phyloP scores from a whole-genome alignment of 2,113 vertebrate genomes.

The Oncorhynchus kisutch region DNA sequence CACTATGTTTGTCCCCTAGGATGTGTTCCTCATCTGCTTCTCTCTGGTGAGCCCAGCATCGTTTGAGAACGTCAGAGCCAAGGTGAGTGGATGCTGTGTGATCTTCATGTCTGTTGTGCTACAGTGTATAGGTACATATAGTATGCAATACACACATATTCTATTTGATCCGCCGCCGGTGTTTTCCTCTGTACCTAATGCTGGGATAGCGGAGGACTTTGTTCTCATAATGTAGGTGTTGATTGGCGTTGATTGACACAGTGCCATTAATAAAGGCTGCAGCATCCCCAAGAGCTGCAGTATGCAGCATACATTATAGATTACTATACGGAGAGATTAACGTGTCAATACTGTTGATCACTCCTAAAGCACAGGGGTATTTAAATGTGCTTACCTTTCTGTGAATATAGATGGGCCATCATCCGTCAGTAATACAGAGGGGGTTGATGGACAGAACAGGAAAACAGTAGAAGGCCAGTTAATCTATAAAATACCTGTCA shows the following conservation, averaged over 20 bases:
- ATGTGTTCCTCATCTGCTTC: constrained; percentile 91
- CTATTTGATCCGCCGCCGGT: neutral
- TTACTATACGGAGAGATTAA: too few species aligned
- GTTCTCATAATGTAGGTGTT: neutral
- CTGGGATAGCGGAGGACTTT: too few species aligned
- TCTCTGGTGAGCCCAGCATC: constrained; percentile 90
- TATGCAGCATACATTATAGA: neutral
- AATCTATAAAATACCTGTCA: too few species aligned
- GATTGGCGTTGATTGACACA: neutral
- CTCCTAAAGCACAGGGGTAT: too few species aligned
- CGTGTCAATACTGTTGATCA: too few species aligned
- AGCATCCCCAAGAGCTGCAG: neutral
- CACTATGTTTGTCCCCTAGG: constrained; percentile 64
- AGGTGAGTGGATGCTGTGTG: constrained; percentile 68
- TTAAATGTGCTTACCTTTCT: too few species aligned
- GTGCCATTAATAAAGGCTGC: neutral
- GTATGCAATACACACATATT: neutral
- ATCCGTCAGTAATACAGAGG: too few species aligned
- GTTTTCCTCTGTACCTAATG: neutral
- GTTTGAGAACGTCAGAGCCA: constrained; percentile 90
- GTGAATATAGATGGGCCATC: too few species aligned
- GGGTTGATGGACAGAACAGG: too few species aligned
- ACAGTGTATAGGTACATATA: neutral
- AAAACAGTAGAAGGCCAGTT: too few species aligned
- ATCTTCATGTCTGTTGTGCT: neutral